phyloP scores from a whole-genome alignment of 2,113 vertebrate species.

The Dipodomys stephensi region DNA sequence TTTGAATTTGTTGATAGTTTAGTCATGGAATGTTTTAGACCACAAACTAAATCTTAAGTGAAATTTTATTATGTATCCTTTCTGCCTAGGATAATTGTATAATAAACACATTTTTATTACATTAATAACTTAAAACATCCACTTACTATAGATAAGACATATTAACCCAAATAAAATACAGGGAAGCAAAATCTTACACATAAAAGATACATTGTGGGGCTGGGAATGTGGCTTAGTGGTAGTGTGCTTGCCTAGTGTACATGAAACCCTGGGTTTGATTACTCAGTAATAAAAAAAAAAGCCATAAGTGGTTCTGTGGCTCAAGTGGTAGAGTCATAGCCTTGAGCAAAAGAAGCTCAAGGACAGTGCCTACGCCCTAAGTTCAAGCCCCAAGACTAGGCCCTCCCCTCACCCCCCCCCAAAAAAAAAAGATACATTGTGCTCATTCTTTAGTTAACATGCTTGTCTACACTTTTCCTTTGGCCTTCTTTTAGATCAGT shows the following conservation, averaged over 20 bases:
- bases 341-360: too few relatives aligned
- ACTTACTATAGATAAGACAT: background rate
- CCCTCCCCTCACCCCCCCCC: too few relatives aligned
- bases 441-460: background rate
- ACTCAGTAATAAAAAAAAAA: too few relatives aligned
- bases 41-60: background rate
- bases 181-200: background rate
- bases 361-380: too few relatives aligned
- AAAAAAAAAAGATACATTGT: too few relatives aligned
- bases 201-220: background rate
- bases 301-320: too few relatives aligned
- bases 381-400: too few relatives aligned
- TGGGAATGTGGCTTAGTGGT: too few relatives aligned
- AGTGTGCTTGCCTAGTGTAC: too few relatives aligned
- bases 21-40: background rate
- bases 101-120: constrained; percentile 15
- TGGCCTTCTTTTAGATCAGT: background rate
- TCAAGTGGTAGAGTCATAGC: too few relatives aligned
- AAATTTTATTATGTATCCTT: background rate
- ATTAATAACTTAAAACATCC: background rate
- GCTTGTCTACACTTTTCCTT: background rate
- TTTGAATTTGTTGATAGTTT: background rate
- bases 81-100: background rate
- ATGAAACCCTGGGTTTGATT: too few relatives aligned
- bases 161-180: background rate